Base-by-base conservation (phyloP, 2,113 vertebrate species). In the Myxocyprinus asiaticus region DNA sequence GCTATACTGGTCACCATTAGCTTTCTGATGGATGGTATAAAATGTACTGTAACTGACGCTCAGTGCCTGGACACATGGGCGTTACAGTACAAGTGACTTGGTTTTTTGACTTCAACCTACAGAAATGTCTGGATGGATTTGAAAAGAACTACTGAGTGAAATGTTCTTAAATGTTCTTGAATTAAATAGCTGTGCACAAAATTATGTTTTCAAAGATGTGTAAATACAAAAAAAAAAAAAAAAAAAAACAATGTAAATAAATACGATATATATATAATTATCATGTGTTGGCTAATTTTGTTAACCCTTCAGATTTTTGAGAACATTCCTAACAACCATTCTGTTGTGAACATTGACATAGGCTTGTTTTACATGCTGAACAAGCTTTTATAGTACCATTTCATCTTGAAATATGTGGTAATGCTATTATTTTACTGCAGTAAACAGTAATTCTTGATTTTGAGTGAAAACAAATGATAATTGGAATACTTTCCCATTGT, bases 161-260 rank as follows among this genome's bases (percentile, higher is more conserved):
- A 8, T 67, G 22, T 33, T 33, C 22, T 33, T 1, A 33, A 33
- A 82, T 82, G 81, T 77, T 89, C 83, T 86, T 84, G 86, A 89
- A 85, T 88, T 87, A 69, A 89, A 89, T 74, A 88, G 84, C 87
- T 86, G 72, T 94, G 92, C 92, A 92, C 90, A 93, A 89, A 91
- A 85, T 87, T 88, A 71, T 81, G 78, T 90, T 92, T 91, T 92
- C 85, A 87, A 84, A 91, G 84, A 86, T 87, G 76, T 94, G 93
- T 94, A 94, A 91, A 94, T 94, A 94, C 79, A 90, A 85, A 86
- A 86, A 76, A 78, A n/a, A n/a, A n/a, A n/a, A n/a, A n/a, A n/a
- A n/a, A n/a, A n/a, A n/a, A n/a, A n/a, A n/a, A n/a, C n/a, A n/a
- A 33, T 94, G 92, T 94, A 93, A 94, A 94, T 94, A 94, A 94